Base-by-base conservation (phyloP, 2,888 invertebrate species). In the Diarsia dahlii region DNA sequence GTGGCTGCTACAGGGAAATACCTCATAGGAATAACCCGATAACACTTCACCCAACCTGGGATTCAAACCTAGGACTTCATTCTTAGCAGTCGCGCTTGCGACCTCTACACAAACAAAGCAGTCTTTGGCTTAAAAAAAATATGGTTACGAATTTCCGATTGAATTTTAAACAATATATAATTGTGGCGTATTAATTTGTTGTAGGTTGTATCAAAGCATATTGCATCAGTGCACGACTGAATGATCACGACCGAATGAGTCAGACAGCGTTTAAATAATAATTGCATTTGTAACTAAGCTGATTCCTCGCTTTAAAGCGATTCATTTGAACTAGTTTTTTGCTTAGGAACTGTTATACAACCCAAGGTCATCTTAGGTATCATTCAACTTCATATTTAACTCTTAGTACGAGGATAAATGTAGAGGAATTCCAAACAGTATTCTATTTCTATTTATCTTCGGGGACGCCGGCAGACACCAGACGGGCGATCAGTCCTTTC, bases 211-310 rank as follows among this genome's bases (percentile, higher is more conserved):
- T 52, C 52, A 65, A 74, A 84, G 62, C 39, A 69, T 75, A 77
- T 79, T 74, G 71, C 78, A 67, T 83, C 77, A 82, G 56, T 56
- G 71, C 80, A 80, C 77, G 73, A 79, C 60, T 74, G 72, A 73
- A 62, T 71, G 68, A 73, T 76, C 87, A 87, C 73, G 78, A 79
- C 75, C 52, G 34, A 72, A 84, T 86, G 70, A 75, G 71, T 78
- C 74, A 78, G 68, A 66, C 60, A 77, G 18, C 54, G 12, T 71
- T 76, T 77, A 63, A 62, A 56, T 78, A 82, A 76, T 80, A 63
- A 77, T 71, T 69, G 63, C 65, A 75, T 73, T 76, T 18, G 68
- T 76, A 70, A 48, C 58, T 70, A 15, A 74, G 28, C 48, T 15
- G 20, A 62, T 67, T 63, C 52, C 62, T 64, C 23, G 78, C 46